phyloP scores from a whole-genome alignment of 2,113 vertebrate genomes.

The Lampris incognitus region DNA sequence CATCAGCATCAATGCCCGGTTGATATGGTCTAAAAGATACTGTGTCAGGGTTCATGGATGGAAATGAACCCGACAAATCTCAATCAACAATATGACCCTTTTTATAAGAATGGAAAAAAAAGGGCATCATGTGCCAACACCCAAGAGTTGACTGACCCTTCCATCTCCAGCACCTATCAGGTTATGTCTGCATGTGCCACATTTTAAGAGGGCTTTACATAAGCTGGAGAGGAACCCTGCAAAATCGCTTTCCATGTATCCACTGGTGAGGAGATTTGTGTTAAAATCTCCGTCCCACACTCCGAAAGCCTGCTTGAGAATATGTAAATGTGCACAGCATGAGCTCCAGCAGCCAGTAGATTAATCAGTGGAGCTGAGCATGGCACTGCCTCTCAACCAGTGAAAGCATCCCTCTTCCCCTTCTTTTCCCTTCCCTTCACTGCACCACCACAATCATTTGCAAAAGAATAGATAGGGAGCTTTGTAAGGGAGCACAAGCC shows the following conservation, averaged over 20 bases:
- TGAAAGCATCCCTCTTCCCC: constrained; percentile 53
- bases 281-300: constrained; percentile 65
- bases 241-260: constrained; percentile 55
- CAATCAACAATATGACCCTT: background rate
- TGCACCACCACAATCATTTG: constrained; percentile 73
- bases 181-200: constrained; percentile 55
- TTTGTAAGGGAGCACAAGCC: constrained; percentile 74
- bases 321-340: constrained; percentile 82
- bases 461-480: constrained; percentile 77
- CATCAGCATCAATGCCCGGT: background rate
- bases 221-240: constrained; percentile 61
- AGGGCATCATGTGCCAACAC: constrained; percentile 26
- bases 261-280: constrained; percentile 63
- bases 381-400: constrained; percentile 66
- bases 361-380: constrained; percentile 76
- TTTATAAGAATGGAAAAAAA: background rate
- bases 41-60: constrained; percentile 17
- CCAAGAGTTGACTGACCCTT: constrained; percentile 55
- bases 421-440: constrained; percentile 14
- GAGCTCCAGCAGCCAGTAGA: constrained; percentile 76
- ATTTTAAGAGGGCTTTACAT: constrained; percentile 62
- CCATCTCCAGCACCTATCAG: constrained; percentile 52
- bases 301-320: constrained; percentile 74
- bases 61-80: constrained; percentile 13
- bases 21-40: constrained; percentile 3